These are phyloP conservation scores for Parotia lawesii DNA, from an alignment of 2,113 vertebrate species.

Conservation along the genomic window DNA sequence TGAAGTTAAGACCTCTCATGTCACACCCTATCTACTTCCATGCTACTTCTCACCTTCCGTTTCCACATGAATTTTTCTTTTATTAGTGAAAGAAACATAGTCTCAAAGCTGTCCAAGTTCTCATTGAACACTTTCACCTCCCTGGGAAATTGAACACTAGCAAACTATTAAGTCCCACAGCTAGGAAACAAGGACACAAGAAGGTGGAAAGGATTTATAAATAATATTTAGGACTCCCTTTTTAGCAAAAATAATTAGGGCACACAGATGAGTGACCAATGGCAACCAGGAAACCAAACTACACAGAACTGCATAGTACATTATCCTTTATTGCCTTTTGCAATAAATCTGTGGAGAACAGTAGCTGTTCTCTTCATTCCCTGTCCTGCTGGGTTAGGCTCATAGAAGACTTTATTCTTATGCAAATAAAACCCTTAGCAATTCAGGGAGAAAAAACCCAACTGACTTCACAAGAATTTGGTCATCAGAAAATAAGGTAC, in stretches of 20 bases:
- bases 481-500: neutral
- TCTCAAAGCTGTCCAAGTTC: neutral
- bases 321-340: neutral
- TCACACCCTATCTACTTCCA: neutral
- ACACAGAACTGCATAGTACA: neutral
- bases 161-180: neutral
- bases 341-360: neutral
- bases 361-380: neutral
- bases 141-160: neutral
- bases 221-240: neutral
- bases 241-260: slow-evolving; percentile 24
- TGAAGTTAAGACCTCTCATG: neutral
- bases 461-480: neutral
- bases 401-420: neutral
- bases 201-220: neutral
- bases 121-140: neutral
- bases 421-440: neutral
- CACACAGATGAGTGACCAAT: neutral
- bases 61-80: neutral
- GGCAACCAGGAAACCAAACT: neutral
- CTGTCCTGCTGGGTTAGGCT: neutral
- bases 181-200: neutral
- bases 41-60: neutral
- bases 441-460: neutral
- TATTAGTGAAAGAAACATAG: neutral